These are phyloP conservation scores for Campaea margaritaria DNA, from an alignment of 2,888 invertebrate genomes.

Conservation along the genomic window DNA sequence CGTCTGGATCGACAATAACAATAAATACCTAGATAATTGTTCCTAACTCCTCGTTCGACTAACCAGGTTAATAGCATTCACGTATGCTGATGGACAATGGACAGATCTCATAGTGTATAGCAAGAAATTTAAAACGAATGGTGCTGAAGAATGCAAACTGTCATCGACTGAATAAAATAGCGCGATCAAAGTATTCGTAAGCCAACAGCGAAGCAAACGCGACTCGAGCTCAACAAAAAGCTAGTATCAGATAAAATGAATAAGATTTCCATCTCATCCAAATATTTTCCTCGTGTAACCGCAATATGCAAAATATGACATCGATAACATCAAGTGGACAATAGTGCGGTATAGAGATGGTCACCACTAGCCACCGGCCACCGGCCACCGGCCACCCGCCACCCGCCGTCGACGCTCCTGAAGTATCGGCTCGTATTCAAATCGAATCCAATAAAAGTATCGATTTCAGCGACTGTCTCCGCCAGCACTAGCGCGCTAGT, in stretches of 20 bases:
- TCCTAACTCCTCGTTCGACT: too few species aligned
- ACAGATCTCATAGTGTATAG: too few species aligned
- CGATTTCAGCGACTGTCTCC: conserved; percentile 56
- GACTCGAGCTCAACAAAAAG: not conserved
- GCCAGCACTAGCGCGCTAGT: conserved; percentile 36
- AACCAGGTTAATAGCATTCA: too few species aligned
- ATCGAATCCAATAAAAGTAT: conserved; percentile 77
- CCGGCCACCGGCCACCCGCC: conserved; percentile 15
- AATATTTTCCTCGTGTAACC: conserved; percentile 25
- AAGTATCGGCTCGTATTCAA: conserved; percentile 61
- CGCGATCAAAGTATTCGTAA: too few species aligned
- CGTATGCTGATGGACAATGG: too few species aligned
- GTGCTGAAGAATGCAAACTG: too few species aligned
- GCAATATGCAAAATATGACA: conserved; percentile 28
- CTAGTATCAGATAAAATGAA: conserved; percentile 20
- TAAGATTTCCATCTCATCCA: conserved; percentile 23
- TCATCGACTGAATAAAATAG: too few species aligned
- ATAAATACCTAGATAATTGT: not conserved
- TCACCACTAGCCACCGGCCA: too few species aligned
- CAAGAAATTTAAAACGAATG: too few species aligned
- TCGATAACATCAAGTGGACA: conserved; percentile 27
- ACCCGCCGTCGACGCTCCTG: conserved; percentile 21
- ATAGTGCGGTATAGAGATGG: conserved; percentile 15
- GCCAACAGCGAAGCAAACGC: not conserved
- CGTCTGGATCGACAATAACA: not conserved